Evolutionary conservation across 2,888 invertebrate species (phyloP), one percentile per base, ranked within the genome.

Genomic region (Cetonia aurata): DNA sequence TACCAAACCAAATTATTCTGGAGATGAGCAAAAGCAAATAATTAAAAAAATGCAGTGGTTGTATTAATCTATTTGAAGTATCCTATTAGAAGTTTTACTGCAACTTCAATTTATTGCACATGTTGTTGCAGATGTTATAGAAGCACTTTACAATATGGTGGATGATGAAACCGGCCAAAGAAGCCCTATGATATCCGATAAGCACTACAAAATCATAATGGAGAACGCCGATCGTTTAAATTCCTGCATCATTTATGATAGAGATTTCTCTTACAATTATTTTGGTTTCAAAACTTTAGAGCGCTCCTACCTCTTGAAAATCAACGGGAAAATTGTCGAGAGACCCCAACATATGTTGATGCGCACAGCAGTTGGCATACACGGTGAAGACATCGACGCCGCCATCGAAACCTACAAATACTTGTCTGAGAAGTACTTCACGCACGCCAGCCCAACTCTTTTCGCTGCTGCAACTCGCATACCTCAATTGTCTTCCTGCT

Each of bases 261-360:
- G 99, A 77, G 99, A 99, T 85, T 99, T 96, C 84, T 92, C 90
- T 71, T 99, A 98, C 85, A 98, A 96, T 81, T 99, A 96, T 83
- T 99, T 99, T 88, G 99, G 99, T n/a, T 99, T 99, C 81, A 99
- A 98, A 88, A 99, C 99, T 0, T 86, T 99, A 67, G 99, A 99
- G 81, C 89, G 96, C 55, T 98, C 98, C 0, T 99, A 99, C 84
- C 86, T 99, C 75, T 85, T 99, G 70, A 96, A 95, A 86, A 94
- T 98, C 65, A 89, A 96, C 82, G 93, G 93, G 0, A 96, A 96
- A 89, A 93, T 98, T 62, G 97, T 90, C 0, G 99, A 99, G 84
- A 89, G 99, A 33, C 99, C 99, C 0, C 99, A 99, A 81, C 98
- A 99, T 80, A 96, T 99, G 98, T 85, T 99, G 70, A 99, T 99